Base-by-base conservation (phyloP, 2,888 invertebrate genomes). In the Lycia hirtaria region DNA sequence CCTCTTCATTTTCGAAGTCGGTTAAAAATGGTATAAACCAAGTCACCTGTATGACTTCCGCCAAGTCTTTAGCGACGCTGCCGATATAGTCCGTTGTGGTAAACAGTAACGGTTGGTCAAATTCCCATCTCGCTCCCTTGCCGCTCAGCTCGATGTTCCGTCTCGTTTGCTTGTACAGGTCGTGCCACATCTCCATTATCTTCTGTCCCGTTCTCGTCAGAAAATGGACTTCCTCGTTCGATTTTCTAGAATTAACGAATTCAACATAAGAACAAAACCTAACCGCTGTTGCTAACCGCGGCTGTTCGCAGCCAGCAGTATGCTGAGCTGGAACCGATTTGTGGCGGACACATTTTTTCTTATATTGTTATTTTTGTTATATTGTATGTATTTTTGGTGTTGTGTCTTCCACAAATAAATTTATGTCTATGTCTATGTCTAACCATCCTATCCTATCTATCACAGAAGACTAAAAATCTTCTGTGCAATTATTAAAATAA, bases 81-180 rank as follows among this genome's bases (percentile, higher is more conserved):
- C 95, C 95, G 67, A 98, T 96, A 72, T 98, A 98, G 76, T 98
- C 97, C 0, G 98, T 97, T 56, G 94, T 94, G 1, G 94, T 95
- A 82, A 98, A 98, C 24, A 98, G 87, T 35, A 94, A 93, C 10
- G 94, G 94, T 69, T 96, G 95, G 76, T 98, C 96, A 82, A 98
- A 98, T 83, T 98, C 98, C 98, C 98, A 98, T 7, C 98, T 93
- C 3, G 95, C 93, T 20, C 97, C 97, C 67, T 97, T 96, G 0
- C 97, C 97, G 1, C 97, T 96, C 12, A 94, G 84, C 83, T 98
- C 98, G 62, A 98, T 98, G 69, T 94, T 94, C n/a, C 95, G 93
- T 9, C 98, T 93, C 3, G 96, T 96, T 38, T 95, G 93, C 76
- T 95, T 92, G 82, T 98, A 98, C 0, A 95, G 90, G 0, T 88